Evolutionary conservation across 2,113 vertebrate genomes (phyloP).

Genomic region (Sprattus sprattus): DNA sequence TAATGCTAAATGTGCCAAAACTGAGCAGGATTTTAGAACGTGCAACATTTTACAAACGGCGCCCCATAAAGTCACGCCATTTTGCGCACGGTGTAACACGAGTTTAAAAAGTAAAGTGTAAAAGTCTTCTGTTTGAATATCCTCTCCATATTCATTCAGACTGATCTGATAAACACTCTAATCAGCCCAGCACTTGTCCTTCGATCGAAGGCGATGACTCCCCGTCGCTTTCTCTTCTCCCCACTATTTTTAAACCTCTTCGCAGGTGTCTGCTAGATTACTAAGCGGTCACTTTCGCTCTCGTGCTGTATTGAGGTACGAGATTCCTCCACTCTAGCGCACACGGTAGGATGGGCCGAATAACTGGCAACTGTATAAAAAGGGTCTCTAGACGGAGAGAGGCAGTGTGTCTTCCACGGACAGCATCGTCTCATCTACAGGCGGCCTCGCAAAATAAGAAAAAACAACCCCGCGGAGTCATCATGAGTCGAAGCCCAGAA

Average conservation of each 20-base stretch:
- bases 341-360: neutral
- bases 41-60: too few relatives aligned
- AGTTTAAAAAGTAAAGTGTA: too few relatives aligned
- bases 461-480: slow-evolving; percentile 34
- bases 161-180: neutral
- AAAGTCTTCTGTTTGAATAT: neutral
- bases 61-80: too few relatives aligned
- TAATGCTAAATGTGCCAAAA: too few relatives aligned
- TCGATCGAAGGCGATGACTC: neutral
- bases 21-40: too few relatives aligned
- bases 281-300: slow-evolving; percentile 50
- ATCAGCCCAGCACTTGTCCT: neutral
- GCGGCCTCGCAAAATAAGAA: slow-evolving; percentile 24
- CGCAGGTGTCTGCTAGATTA: slow-evolving; percentile 61
- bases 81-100: neutral
- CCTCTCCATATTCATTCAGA: neutral
- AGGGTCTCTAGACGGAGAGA: slow-evolving; percentile 14
- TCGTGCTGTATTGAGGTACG: slow-evolving; percentile 57
- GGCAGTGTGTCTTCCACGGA: slow-evolving; percentile 12
- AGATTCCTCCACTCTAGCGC: slow-evolving; percentile 62
- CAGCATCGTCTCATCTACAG: slow-evolving; percentile 15
- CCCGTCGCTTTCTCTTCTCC: slow-evolving; percentile 35
- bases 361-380: slow-evolving; percentile 52
- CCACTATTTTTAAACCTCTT: slow-evolving; percentile 60
- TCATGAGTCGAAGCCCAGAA: slow-evolving; percentile 71